Evolutionary conservation across 2,113 vertebrate genomes (phyloP), one percentile per base, ranked within the genome.

Genomic region (Pachypanchax playfairii): DNA sequence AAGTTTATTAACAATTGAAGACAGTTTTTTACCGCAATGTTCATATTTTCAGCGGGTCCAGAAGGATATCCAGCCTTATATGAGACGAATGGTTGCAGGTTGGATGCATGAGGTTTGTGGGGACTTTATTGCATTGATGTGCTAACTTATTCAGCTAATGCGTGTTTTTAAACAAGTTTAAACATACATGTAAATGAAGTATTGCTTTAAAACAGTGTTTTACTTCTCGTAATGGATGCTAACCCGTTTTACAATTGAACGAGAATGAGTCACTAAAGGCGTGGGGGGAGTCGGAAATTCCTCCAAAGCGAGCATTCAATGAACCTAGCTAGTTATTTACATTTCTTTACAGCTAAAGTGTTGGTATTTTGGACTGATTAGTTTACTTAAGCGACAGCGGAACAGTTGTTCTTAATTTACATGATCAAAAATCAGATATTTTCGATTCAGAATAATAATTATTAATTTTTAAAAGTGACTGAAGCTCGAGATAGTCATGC

Each of bases 91-190:
- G 91, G 92, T 98, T 78, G 94, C 96, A 74, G 93, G 92, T 79
- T 98, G 96, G 96, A 98, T 98, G 96, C 90, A 96, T 84, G 96
- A 98, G 95, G 96, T 98, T 91, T 79, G 95, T 91, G 49, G 47
- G 28, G 36, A 54, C 61, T 78, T 79, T 47, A 10, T n/a, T 59
- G 41, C 59, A 53, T 63, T 74, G 31, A 24, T 38, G 12, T 10
- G 77, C 74, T 83, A 77, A 74, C 47, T 29, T 65, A 51, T 68
- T 25, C 28, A 70, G 74, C 62, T 77, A 43, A 35, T 42, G 13
- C 6, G 2, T 10, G 11, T 31, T 21, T 36, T 28, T 26, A 47
- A 66, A 20, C 46, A 65, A 50, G 38, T 73, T 59, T 5, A 22
- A 43, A 22, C 2, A 4, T 17, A 31, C 1, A 0, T 51, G 60